These are phyloP conservation scores for Selene dorsalis DNA, from an alignment of 2,797 vertebrate species.

Conservation along the genomic window DNA sequence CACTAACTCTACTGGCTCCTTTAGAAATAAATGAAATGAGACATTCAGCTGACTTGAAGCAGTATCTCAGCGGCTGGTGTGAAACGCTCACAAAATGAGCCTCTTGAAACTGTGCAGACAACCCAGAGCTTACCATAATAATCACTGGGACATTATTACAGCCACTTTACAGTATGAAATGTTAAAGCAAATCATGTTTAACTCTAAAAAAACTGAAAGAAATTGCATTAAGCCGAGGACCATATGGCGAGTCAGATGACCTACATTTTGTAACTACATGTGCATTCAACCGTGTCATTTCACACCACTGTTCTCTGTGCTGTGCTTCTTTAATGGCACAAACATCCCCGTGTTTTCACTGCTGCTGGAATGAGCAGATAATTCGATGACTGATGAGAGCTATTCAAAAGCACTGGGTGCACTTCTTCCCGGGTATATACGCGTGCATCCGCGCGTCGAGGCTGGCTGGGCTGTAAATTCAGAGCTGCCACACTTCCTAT, in stretches of 20 bases:
- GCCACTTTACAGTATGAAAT: constrained; percentile 41
- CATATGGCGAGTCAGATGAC: constrained; percentile 38
- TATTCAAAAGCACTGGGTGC: constrained; percentile 38
- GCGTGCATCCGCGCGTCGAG: constrained; percentile 1
- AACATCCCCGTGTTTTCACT: constrained; percentile 46
- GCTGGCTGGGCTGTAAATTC: constrained; percentile 49
- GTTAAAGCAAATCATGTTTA: constrained; percentile 43
- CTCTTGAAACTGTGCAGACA: constrained; percentile 19
- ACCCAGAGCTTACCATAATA: constrained; percentile 29
- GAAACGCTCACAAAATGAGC: constrained; percentile 17
- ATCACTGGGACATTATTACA: constrained; percentile 33
- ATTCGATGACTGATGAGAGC: constrained; percentile 64
- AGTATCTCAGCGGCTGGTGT: neutral
- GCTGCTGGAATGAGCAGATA: constrained; percentile 42
- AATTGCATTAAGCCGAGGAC: constrained; percentile 35
- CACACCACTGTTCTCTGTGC: constrained; percentile 28
- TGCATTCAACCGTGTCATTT: constrained; percentile 43
- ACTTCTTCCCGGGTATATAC: constrained; percentile 19
- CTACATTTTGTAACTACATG: constrained; percentile 56
- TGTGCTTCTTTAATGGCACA: constrained; percentile 29
- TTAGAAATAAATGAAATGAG: neutral
- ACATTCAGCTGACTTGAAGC: constrained; percentile 3
- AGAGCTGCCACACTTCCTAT: constrained; percentile 55
- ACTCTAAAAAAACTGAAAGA: constrained; percentile 20
- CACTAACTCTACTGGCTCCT: neutral